A percentile compares a stretch with the other conserved stretches of the same genome.
Evolutionary conservation across 2,113 vertebrate genomes (phyloP).

Genomic region (Origma solitaria): DNA sequence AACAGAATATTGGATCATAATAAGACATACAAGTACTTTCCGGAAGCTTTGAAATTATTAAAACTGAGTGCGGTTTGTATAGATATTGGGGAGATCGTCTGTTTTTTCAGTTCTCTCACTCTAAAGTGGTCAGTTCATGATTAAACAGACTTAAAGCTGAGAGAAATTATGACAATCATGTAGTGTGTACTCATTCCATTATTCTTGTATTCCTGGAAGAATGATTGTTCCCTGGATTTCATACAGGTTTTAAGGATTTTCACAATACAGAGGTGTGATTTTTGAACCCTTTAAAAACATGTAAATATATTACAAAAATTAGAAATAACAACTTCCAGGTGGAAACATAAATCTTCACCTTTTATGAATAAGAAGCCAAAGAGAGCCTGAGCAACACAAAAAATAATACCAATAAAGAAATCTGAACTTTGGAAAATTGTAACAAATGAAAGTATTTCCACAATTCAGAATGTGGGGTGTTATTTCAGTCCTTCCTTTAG

Average conservation of each 20-base stretch:
- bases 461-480: not conserved
- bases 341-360: not conserved
- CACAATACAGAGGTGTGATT: not conserved
- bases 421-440: not conserved
- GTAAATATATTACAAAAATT: not conserved
- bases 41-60: not conserved
- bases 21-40: not conserved
- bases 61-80: accelerated
- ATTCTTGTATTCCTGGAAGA: not conserved
- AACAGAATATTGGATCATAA: not conserved
- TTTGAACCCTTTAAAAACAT: not conserved
- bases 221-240: not conserved
- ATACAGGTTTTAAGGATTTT: not conserved
- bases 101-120: not conserved
- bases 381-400: not conserved
- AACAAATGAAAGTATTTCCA: not conserved
- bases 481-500: not conserved
- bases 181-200: not conserved
- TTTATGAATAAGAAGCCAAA: not conserved
- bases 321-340: not conserved
- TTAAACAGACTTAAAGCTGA: not conserved
- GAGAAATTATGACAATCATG: not conserved
- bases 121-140: not conserved
- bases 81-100: accelerated
- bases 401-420: not conserved